Evolutionary conservation across 2,797 vertebrate species (phyloP).

Genomic region (Eurystomus glaucurus): DNA sequence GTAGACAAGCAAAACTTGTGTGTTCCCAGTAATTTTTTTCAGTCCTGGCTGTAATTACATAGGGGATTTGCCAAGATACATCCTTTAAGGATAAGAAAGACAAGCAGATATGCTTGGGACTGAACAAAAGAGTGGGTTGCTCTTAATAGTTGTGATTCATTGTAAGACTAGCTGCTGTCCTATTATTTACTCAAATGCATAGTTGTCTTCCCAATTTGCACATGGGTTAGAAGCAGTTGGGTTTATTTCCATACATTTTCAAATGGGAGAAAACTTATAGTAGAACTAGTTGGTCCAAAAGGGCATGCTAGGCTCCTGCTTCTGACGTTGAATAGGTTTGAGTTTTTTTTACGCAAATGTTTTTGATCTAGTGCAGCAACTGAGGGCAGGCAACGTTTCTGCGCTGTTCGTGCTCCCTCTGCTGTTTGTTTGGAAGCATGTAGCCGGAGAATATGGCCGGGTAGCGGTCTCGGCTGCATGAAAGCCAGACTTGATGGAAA

Average conservation of each 20-base stretch:
- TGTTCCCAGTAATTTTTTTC: neutral
- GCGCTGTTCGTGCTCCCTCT: conserved; percentile 51
- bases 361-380: neutral
- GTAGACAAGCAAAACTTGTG: neutral
- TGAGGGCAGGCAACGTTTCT: neutral
- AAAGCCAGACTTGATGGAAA: neutral
- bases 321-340: neutral
- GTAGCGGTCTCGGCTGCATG: fast-evolving
- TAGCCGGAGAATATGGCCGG: neutral
- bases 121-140: neutral
- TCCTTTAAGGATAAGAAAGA: neutral
- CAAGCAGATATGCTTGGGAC: neutral
- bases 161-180: neutral
- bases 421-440: neutral
- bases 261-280: neutral
- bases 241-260: neutral
- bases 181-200: neutral
- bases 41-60: neutral
- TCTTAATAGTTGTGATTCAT: neutral
- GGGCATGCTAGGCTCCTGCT: neutral
- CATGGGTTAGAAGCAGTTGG: neutral
- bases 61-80: neutral
- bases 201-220: neutral
- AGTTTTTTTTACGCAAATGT: neutral
- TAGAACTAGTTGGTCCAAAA: neutral